Base-by-base conservation (phyloP, 2,888 invertebrate genomes). In the Drosophila fulvimacula region DNA sequence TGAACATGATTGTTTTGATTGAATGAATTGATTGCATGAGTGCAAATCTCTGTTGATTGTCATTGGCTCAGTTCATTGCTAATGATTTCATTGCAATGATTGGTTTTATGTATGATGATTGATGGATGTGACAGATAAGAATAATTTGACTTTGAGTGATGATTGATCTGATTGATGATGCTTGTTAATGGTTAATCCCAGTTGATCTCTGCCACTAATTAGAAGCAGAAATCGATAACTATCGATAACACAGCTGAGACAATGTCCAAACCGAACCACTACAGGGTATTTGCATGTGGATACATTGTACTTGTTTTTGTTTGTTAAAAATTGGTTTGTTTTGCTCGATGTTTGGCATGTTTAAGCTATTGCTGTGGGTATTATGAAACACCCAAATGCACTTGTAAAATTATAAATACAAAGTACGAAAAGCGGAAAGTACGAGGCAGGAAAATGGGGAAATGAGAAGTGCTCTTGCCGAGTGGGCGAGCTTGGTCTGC, bases 401-500 rank as follows among this genome's bases (percentile, higher is more conserved):
- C 65, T 65, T 65, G 52, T 65, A 65, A 55, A 46, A 53, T 65
- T 52, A 52, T 44, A 52, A 65, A 65, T 46, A 44, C 17, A 17
- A 44, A 55, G 19, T 34, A 41, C 21, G 24, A 10, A 32, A 30
- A 30, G 15, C 5, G 57, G 13, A 24, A 44, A 30, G 34, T 3
- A 21, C 5, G 15, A 32, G 10, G 38, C n/a, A 39, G 39, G 21
- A 57, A 24, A 32, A 11, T 32, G 30, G n/a, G 24, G 5, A 7
- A 32, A 32, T 15, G 46, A 15, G 19, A 32, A 38, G 3, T 17
- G 19, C 51, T 39, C 11, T 9, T 30, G 41, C 38, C 13, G 13
- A 55, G 57, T 63, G 61, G 63, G 61, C 17, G 51, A 46, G 65
- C 32, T 44, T 17, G 10, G 62, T 49, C 73, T 81, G 86, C 88